Percentiles rank a stretch among this genome's conserved stretches.
Evolutionary conservation across 2,113 vertebrate species (phyloP).

Genomic region (Lontra canadensis): DNA sequence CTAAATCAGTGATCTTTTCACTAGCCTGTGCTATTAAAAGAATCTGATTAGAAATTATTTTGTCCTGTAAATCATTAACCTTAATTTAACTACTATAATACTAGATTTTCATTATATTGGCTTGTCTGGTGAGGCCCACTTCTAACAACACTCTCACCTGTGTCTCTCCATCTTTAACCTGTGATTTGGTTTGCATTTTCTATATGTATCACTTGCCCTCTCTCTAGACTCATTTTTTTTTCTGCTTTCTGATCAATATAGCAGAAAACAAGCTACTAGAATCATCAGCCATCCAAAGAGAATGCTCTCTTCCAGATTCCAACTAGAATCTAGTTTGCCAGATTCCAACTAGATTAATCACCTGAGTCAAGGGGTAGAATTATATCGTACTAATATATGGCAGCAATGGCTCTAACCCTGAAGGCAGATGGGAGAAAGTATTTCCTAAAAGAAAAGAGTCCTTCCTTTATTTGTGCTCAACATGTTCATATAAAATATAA

Average conservation of each 20-base stretch:
- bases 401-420: neutral
- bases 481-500: neutral
- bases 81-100: slow-evolving; percentile 11
- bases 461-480: neutral
- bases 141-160: neutral
- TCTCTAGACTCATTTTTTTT: neutral
- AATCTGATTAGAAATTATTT: neutral
- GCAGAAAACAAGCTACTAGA: neutral
- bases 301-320: neutral
- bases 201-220: neutral
- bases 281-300: neutral
- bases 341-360: neutral
- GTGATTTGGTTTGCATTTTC: neutral
- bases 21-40: neutral
- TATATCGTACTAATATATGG: neutral
- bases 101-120: neutral
- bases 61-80: neutral
- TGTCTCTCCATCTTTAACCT: neutral
- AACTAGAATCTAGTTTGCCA: neutral
- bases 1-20: neutral
- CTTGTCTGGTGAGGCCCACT: neutral
- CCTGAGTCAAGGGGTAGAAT: neutral
- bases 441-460: neutral
- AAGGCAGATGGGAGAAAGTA: neutral
- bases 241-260: neutral